phyloP scores from a whole-genome alignment of 2,113 vertebrate species.

The Callithrix jacchus region DNA sequence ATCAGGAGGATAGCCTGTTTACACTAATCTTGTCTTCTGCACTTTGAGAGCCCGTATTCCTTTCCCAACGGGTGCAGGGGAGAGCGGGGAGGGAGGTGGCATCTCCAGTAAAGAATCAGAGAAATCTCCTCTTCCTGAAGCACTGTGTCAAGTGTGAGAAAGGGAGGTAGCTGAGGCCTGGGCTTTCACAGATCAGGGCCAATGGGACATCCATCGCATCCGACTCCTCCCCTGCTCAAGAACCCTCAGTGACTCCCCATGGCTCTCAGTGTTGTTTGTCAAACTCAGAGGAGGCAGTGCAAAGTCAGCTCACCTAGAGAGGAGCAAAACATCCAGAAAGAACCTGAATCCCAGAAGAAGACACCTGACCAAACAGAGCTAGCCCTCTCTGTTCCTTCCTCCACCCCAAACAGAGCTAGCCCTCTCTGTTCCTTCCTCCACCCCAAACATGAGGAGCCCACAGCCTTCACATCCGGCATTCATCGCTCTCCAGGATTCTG shows the following conservation, averaged over 20 bases:
- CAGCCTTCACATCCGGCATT: not conserved
- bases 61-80: not conserved
- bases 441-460: not conserved
- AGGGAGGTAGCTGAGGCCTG: not conserved
- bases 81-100: fast-evolving
- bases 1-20: not conserved
- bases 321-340: not conserved
- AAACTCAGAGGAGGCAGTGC: not conserved
- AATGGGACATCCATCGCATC: fast-evolving
- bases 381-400: not conserved
- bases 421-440: not conserved
- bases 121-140: not conserved
- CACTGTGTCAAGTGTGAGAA: not conserved
- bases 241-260: not conserved
- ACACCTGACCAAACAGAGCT: not conserved
- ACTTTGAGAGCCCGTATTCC: not conserved
- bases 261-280: not conserved
- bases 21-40: not conserved
- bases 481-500: not conserved
- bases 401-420: not conserved
- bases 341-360: not conserved
- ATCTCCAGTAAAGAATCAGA: not conserved
- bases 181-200: not conserved
- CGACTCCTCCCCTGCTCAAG: not conserved
- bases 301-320: not conserved